These are phyloP conservation scores for Colius striatus DNA, from an alignment of 2,113 vertebrate species.

Conservation along the genomic window DNA sequence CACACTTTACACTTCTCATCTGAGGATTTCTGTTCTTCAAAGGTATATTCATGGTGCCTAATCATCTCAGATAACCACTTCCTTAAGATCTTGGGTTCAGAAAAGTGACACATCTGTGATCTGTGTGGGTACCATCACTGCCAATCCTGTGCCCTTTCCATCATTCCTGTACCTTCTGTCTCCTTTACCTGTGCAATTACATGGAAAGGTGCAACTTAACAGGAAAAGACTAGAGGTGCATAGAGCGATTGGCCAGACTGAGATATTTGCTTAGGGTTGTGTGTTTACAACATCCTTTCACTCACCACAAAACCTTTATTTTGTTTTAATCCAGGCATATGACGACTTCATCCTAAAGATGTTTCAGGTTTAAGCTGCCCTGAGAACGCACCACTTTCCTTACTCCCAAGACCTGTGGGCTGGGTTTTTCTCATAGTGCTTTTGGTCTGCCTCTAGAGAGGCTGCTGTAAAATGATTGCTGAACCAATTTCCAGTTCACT, in stretches of 20 bases:
- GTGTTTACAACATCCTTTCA: background rate
- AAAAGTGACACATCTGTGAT: background rate
- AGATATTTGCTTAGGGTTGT: background rate
- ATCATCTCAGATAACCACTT: background rate
- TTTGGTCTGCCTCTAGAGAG: slow-evolving; percentile 56
- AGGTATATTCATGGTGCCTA: fast-evolving
- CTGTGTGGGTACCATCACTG: background rate
- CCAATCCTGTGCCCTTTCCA: background rate
- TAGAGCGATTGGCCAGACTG: fast-evolving
- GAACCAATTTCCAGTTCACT: slow-evolving; percentile 64
- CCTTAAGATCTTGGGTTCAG: background rate
- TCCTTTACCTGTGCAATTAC: background rate
- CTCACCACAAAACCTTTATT: background rate
- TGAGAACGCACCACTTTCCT: background rate
- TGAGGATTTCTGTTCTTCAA: background rate
- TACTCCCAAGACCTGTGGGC: background rate
- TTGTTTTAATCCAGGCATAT: background rate
- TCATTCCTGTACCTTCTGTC: background rate
- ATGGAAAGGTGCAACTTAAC: background rate
- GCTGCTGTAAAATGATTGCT: slow-evolving; percentile 60
- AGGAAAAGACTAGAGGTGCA: background rate
- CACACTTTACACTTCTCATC: background rate
- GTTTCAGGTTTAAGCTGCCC: background rate
- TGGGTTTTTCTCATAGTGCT: background rate
- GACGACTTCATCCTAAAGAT: background rate